Evolutionary conservation across 2,113 vertebrate genomes (phyloP).

Genomic region (Pterophyllum scalare): DNA sequence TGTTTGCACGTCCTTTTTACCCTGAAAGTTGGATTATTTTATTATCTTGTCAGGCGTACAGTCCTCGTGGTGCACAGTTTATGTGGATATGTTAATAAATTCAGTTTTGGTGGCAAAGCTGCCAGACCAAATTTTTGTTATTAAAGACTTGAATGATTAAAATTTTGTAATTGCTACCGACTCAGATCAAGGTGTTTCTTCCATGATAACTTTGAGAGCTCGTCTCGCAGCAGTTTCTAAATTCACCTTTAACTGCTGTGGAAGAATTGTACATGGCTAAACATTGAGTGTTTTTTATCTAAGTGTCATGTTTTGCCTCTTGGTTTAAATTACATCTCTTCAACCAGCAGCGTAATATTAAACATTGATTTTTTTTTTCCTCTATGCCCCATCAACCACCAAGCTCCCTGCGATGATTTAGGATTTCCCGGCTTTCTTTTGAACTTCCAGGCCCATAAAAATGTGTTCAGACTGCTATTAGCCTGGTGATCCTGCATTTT

Average conservation of each 20-base stretch:
- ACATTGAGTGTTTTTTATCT: conserved; percentile 25
- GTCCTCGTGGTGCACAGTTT: neutral
- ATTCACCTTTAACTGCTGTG: conserved; percentile 11
- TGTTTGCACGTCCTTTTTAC: neutral
- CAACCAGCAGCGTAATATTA: conserved; percentile 53
- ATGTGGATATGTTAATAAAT: neutral
- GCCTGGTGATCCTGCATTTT: neutral
- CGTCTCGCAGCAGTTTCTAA: conserved; percentile 39
- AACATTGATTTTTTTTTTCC: conserved; percentile 49
- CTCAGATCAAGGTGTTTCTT: neutral
- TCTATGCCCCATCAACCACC: conserved; percentile 36
- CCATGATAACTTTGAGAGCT: conserved; percentile 4
- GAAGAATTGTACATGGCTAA: neutral
- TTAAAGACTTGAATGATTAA: neutral
- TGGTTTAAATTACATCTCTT: conserved; percentile 44
- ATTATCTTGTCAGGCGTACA: neutral
- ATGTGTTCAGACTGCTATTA: conserved; percentile 42
- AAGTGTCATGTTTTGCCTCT: conserved; percentile 39
- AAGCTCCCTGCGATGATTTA: conserved; percentile 24
- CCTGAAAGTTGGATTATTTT: neutral
- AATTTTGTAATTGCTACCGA: conserved; percentile 16
- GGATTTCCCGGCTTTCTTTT: conserved; percentile 30
- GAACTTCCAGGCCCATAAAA: conserved; percentile 23
- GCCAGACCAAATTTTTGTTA: neutral
- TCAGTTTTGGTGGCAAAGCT: neutral